Evolutionary conservation across 2,888 invertebrate species (phyloP).

Genomic region (Agrotis puta): DNA sequence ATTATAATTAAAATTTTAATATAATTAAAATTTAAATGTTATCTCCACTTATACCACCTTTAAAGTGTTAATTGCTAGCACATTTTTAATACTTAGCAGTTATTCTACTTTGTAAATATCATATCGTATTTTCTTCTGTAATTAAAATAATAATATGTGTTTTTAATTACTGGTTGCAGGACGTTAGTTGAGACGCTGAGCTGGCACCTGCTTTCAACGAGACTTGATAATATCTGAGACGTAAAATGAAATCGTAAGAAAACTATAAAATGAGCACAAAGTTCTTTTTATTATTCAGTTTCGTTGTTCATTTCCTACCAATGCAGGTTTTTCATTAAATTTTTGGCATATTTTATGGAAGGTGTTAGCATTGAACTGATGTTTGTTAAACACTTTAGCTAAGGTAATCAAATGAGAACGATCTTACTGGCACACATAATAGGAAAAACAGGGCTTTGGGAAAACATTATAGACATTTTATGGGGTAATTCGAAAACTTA

Average conservation of each 20-base stretch:
- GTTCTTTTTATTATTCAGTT: background rate
- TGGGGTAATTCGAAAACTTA: background rate
- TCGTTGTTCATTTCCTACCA: no score
- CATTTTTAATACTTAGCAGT: slow-evolving; percentile 31
- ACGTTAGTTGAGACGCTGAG: slow-evolving; percentile 15
- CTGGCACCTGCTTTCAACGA: slow-evolving; percentile 35
- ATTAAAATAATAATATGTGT: slow-evolving; percentile 51
- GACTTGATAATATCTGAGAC: slow-evolving; percentile 33
- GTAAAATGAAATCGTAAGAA: slow-evolving; percentile 9
- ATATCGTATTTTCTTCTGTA: slow-evolving; percentile 33
- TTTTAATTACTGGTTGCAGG: slow-evolving; percentile 46
- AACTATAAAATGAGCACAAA: slow-evolving; percentile 3
- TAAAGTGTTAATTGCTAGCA: slow-evolving; percentile 52
- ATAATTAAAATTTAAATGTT: slow-evolving; percentile 45
- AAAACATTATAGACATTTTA: background rate
- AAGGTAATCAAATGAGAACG: background rate
- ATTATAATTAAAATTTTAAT: slow-evolving; percentile 38
- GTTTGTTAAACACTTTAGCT: background rate
- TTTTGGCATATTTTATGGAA: background rate
- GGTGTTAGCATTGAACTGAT: background rate
- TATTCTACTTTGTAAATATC: slow-evolving; percentile 44
- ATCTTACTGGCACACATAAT: background rate
- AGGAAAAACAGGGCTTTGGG: background rate
- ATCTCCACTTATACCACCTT: slow-evolving; percentile 51
- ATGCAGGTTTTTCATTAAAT: background rate